Conservation (phyloP, 92 coral and sea anemone genomes). For the Umimayanthus kanabou region DNA sequence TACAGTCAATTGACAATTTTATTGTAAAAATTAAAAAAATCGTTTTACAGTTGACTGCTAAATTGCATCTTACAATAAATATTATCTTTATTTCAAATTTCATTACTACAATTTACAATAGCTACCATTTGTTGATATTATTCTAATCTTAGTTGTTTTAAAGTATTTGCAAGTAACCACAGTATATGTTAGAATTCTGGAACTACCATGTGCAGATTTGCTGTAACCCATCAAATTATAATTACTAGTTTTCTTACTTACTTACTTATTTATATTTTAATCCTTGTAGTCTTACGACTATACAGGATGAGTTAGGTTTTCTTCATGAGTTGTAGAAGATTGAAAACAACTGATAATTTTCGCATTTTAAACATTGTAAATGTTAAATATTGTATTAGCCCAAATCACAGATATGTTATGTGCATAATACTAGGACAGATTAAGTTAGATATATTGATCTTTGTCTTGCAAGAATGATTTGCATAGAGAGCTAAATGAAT, state of each 20-base stretch:
- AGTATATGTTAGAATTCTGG: background rate
- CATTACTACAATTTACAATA: background rate
- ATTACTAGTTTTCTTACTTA: background rate
- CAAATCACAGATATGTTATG: background rate
- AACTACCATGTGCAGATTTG: background rate
- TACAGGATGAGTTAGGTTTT: too few species aligned
- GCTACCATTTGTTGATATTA: background rate
- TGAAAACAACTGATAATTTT: background rate
- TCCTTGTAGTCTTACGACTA: too few species aligned
- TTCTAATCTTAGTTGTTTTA: background rate
- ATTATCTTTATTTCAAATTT: background rate
- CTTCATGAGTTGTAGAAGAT: background rate
- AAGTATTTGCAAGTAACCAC: conserved; percentile 15
- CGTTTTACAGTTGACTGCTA: conserved; percentile 15
- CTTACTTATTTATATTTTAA: too few species aligned
- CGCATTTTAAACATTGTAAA: conserved; percentile 1
- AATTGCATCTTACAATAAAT: background rate
- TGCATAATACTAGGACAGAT: background rate
- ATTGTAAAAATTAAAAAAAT: background rate
- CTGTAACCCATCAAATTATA: background rate
- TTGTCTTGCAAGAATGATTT: background rate
- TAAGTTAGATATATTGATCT: background rate
- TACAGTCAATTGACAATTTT: background rate
- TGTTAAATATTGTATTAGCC: background rate
- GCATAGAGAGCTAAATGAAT: background rate